A percentile compares a stretch with the other conserved stretches of the same genome.
phyloP scores from a whole-genome alignment of 2,113 vertebrate genomes.

The Oreamnos americanus region DNA sequence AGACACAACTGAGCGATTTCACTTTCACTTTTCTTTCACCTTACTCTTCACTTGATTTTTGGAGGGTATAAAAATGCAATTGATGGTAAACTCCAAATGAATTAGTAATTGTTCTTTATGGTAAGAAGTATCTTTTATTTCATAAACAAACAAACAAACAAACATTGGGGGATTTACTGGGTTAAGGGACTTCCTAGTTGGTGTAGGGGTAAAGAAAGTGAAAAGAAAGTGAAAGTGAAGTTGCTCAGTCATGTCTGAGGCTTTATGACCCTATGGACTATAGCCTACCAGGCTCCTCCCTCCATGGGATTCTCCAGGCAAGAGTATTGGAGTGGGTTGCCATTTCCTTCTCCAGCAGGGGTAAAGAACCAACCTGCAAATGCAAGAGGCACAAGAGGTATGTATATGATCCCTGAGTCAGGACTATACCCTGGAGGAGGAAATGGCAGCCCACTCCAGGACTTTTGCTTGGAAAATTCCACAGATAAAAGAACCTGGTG shows the following conservation, averaged over 20 bases:
- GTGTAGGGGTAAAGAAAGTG: not conserved
- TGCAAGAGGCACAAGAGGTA: not conserved
- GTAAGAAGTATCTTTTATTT: not conserved
- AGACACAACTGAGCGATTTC: too few relatives aligned
- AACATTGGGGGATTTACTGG: not conserved
- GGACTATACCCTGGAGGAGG: not conserved
- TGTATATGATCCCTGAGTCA: not conserved
- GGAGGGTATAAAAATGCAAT: not conserved
- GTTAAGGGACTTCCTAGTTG: not conserved
- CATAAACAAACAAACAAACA: not conserved
- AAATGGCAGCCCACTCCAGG: not conserved
- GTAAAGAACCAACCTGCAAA: not conserved
- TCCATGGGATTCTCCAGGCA: too few relatives aligned
- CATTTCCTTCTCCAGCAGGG: not conserved
- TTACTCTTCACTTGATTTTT: not conserved
- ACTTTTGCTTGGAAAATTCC: not conserved
- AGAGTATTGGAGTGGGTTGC: too few relatives aligned
- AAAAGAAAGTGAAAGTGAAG: too few relatives aligned
- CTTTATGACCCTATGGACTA: too few relatives aligned
- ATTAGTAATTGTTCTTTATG: not conserved
- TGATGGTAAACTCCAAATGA: not conserved
- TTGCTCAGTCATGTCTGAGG: rapidly evolving
- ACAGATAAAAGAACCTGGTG: rapidly evolving
- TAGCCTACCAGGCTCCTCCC: too few relatives aligned
- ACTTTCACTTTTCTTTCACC: too few relatives aligned